Base-by-base conservation (phyloP, 1,140 invertebrate genomes). In the Drosophila hydei region DNA sequence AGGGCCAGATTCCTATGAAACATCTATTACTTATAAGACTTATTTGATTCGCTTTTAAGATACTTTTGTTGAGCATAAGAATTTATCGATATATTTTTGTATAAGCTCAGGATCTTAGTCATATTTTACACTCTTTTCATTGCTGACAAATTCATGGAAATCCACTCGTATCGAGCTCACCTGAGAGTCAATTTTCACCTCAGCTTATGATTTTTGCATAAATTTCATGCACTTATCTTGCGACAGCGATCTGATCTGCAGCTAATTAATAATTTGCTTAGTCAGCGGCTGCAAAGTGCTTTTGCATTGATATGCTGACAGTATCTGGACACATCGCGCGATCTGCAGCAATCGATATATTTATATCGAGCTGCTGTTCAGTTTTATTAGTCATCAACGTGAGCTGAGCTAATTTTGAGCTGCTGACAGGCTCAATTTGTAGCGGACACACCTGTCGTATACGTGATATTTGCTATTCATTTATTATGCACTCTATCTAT, bases 191-290 rank as follows among this genome's bases (percentile, higher is more conserved):
- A 38, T 47, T 51, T 51, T 21, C 33, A 23, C 7, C 48, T 30
- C 19, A 25, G 21, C 6, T 19, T 3, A 11, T 42, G 9, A 14
- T 42, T 51, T 56, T 23, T 45, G 56, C 56, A 59, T 59, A 45
- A n/a, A 45, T 45, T 33, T 47, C 11, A 19, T 54, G 45, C 25
- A 27, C 30, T 59, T 67, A 36, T 47, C 56, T 6, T 7, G 51
- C 16, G 33, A 38, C 59, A 36, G 51, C 40, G 38, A 72, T 59
- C 69, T 59, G 62, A 59, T 72, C 47, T 71, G 47, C 27, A 11
- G 62, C 38, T 72, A 72, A 72, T 72, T 72, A 67, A 54, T 30
- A 52, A 72, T 67, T 67, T 67, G 69, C 69, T 72, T 67, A 72
- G 69, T 72, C 69, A 72, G 69, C 63, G 63, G 1, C 40, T 6